phyloP scores from a whole-genome alignment of 2,797 vertebrate species.

The Chloroceryle amazona region DNA sequence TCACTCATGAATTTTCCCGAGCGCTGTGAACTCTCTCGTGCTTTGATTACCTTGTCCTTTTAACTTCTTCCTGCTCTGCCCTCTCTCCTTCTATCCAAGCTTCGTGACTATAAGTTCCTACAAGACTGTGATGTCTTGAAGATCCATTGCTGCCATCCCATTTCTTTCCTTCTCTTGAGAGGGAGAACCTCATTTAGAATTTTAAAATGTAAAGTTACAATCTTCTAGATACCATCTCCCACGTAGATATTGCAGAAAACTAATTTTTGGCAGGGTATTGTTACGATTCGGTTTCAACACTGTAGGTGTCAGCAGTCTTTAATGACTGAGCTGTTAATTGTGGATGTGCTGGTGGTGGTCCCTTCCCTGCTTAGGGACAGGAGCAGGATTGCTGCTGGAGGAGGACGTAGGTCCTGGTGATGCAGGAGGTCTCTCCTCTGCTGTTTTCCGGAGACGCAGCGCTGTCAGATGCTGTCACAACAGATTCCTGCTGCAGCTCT shows the following conservation, averaged over 20 bases:
- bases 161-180: neutral
- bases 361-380: neutral
- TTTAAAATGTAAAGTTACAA: neutral
- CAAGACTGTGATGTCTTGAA: neutral
- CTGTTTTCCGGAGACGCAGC: neutral
- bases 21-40: neutral
- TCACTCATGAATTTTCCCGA: neutral
- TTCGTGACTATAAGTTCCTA: neutral
- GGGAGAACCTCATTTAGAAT: neutral
- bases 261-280: neutral
- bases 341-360: neutral
- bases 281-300: constrained; percentile 1
- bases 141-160: fast-evolving
- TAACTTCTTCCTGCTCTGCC: neutral
- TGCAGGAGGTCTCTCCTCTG: neutral
- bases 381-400: constrained; percentile 25
- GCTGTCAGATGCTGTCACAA: constrained; percentile 17
- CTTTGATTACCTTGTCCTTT: neutral
- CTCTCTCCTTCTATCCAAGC: neutral
- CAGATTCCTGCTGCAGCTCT: constrained; percentile 14
- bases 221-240: neutral
- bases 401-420: constrained; percentile 23
- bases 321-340: neutral
- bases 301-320: neutral
- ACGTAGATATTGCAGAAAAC: neutral